These are phyloP conservation scores for Rhagoletis zephyria DNA, from an alignment of 1,140 invertebrate genomes.

Conservation along the genomic window DNA sequence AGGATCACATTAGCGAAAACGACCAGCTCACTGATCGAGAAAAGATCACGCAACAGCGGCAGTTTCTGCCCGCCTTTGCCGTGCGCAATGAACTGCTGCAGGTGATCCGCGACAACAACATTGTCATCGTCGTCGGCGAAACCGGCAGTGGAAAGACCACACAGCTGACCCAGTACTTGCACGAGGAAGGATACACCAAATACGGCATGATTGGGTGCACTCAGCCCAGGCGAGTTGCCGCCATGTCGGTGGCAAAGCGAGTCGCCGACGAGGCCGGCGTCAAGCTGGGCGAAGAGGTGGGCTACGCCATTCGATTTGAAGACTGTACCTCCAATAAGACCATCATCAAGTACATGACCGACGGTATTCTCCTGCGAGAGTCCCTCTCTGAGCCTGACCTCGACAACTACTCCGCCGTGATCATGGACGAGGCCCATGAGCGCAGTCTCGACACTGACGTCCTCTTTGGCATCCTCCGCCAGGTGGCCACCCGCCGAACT, in stretches of 20 bases:
- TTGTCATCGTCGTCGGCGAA: slow-evolving; percentile 97
- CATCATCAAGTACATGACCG: slow-evolving; percentile 99
- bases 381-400: slow-evolving; percentile 94
- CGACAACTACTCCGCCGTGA: slow-evolving; percentile 95
- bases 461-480: slow-evolving; percentile 94
- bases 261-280: slow-evolving; percentile 98
- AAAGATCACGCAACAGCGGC: slow-evolving; percentile 89
- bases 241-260: slow-evolving; percentile 99
- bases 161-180: slow-evolving; percentile 97
- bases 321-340: slow-evolving; percentile 98
- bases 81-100: slow-evolving; percentile 93
- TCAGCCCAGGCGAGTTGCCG: slow-evolving; percentile 93
- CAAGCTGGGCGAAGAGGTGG: slow-evolving; percentile 90
- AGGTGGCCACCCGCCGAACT: no score
- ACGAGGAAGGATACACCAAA: slow-evolving; percentile 96
- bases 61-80: slow-evolving; percentile 96
- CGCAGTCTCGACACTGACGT: slow-evolving; percentile 97
- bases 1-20: slow-evolving; percentile 85
- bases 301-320: slow-evolving; percentile 99
- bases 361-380: slow-evolving; percentile 96
- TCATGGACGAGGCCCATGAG: slow-evolving; percentile 99
- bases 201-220: slow-evolving; percentile 97
- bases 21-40: slow-evolving; percentile 95
- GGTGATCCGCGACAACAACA: slow-evolving; percentile 94
- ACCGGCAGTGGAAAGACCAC: slow-evolving; percentile 98